phyloP scores from a whole-genome alignment of 2,888 invertebrate species.

The Charanyca ferruginea region DNA sequence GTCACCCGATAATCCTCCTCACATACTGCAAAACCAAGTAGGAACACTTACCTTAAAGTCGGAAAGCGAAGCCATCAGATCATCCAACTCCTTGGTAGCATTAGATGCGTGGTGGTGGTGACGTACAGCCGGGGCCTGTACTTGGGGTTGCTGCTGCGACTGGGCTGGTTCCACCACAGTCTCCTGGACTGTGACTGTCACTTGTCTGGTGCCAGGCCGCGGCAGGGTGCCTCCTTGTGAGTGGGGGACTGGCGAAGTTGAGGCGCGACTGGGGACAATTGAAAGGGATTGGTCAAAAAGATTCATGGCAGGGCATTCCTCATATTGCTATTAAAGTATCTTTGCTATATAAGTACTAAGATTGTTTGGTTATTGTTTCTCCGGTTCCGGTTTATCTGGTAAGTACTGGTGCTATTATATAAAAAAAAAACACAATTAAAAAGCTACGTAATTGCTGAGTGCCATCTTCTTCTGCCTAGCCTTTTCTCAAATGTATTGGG shows the following conservation, averaged over 20 bases:
- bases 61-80: constrained; percentile 98
- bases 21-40: background rate
- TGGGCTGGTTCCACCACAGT: constrained; percentile 89
- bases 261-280: constrained; percentile 76
- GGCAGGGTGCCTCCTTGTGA: constrained; percentile 82
- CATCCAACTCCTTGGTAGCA: constrained; percentile 98
- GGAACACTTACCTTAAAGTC: constrained; percentile 95
- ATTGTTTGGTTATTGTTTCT: too few species aligned
- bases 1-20: background rate
- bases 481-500: too few species aligned
- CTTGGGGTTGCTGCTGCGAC: constrained; percentile 79
- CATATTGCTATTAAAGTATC: too few species aligned
- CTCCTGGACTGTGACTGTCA: constrained; percentile 90
- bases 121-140: constrained; percentile 69
- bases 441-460: too few species aligned
- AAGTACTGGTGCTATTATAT: too few species aligned
- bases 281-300: constrained; percentile 1
- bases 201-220: constrained; percentile 90
- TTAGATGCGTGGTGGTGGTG: constrained; percentile 93
- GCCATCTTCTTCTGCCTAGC: too few species aligned
- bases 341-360: too few species aligned
- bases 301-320: background rate
- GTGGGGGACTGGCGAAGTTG: constrained; percentile 80
- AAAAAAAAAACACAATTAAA: too few species aligned
- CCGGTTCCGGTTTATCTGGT: too few species aligned